Evolutionary conservation across 2,113 vertebrate genomes (phyloP).

Genomic region (Leucosticte australis): DNA sequence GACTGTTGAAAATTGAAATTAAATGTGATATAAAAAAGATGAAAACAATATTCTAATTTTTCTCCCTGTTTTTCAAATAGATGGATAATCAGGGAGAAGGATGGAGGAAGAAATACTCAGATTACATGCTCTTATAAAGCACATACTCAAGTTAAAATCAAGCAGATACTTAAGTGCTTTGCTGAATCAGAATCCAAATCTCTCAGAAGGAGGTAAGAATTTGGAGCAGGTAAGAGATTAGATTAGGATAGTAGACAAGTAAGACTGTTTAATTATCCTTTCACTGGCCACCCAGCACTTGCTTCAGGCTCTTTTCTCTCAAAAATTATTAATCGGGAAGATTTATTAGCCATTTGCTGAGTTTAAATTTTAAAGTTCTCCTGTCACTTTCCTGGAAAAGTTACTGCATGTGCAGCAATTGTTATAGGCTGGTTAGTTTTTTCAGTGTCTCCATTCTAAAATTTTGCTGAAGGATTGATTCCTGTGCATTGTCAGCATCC

Average conservation of each 20-base stretch:
- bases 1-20: neutral
- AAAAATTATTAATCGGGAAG: slow-evolving; percentile 1
- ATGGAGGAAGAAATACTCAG: neutral
- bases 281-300: neutral
- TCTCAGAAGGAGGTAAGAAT: neutral
- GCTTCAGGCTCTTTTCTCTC: neutral
- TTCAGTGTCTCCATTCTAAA: neutral
- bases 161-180: neutral
- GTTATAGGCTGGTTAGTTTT: neutral
- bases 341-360: slow-evolving; percentile 39
- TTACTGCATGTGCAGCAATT: neutral
- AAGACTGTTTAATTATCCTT: neutral
- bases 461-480: neutral
- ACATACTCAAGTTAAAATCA: neutral
- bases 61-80: neutral
- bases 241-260: neutral
- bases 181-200: neutral
- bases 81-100: neutral
- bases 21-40: neutral
- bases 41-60: neutral
- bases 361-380: slow-evolving; percentile 23
- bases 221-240: slow-evolving; percentile 7
- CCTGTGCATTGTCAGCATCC: neutral
- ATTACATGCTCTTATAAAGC: neutral
- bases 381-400: neutral